phyloP scores from a whole-genome alignment of 2,797 vertebrate genomes.

The Hipposideros larvatus region DNA sequence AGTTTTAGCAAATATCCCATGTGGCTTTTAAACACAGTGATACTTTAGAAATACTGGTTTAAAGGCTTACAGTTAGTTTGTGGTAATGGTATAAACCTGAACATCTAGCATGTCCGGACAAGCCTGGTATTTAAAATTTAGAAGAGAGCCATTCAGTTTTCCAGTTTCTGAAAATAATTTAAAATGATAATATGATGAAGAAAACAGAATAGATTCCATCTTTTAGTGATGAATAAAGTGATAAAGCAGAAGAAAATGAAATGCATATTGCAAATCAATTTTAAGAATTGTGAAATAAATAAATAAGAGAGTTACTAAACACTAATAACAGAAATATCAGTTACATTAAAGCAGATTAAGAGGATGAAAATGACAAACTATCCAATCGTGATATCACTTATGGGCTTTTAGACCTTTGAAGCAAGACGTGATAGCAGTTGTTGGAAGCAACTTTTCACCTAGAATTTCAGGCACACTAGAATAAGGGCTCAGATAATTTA shows the following conservation, averaged over 20 bases:
- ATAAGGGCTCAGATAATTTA: neutral
- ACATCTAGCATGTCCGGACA: neutral
- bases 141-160: neutral
- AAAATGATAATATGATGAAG: neutral
- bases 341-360: neutral
- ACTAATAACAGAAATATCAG: neutral
- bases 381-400: neutral
- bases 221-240: neutral
- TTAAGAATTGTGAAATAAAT: conserved; percentile 6
- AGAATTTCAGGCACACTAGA: neutral
- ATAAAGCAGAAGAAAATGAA: neutral
- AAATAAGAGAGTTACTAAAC: neutral
- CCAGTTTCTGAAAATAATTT: neutral
- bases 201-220: neutral
- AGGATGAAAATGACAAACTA: neutral
- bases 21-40: neutral
- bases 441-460: neutral
- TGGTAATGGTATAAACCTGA: neutral
- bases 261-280: neutral
- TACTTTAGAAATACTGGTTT: conserved; percentile 15
- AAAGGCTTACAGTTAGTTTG: neutral
- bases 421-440: neutral
- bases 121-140: neutral
- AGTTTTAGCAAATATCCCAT: neutral
- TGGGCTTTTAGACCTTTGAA: neutral